phyloP scores from a whole-genome alignment of 2,113 vertebrate species.

The Ammodytes dubius region DNA sequence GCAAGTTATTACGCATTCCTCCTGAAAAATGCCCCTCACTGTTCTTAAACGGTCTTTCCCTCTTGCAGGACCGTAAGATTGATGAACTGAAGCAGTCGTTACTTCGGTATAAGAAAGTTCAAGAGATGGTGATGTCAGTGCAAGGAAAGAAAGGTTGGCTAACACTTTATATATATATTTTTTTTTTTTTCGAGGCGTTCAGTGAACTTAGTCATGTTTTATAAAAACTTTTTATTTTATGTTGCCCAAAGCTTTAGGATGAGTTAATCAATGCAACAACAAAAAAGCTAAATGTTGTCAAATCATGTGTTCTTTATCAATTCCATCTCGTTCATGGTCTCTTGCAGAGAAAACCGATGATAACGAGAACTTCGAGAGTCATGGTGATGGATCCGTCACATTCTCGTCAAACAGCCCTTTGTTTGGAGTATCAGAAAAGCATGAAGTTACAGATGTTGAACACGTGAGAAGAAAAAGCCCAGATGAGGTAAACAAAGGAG shows the following conservation, averaged over 20 bases:
- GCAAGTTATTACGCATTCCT: not conserved
- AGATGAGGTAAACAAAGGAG: slow-evolving; percentile 75
- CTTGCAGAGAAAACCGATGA: slow-evolving; percentile 85
- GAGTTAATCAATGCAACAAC: not conserved
- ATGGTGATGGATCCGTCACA: slow-evolving; percentile 82
- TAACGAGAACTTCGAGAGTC: slow-evolving; percentile 84
- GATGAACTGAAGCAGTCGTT: slow-evolving; percentile 95
- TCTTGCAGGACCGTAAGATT: slow-evolving; percentile 93
- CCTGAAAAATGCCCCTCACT: not conserved
- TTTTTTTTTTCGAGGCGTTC: no score
- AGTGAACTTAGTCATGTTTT: no score
- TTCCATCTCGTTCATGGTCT: not conserved
- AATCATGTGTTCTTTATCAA: not conserved
- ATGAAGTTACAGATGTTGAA: slow-evolving; percentile 74
- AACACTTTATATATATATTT: not conserved
- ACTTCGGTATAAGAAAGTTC: slow-evolving; percentile 94
- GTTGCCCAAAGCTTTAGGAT: no score
- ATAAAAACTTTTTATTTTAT: no score
- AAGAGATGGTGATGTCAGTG: slow-evolving; percentile 91
- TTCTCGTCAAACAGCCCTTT: slow-evolving; percentile 65
- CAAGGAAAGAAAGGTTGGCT: slow-evolving; percentile 92
- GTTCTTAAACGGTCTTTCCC: not conserved
- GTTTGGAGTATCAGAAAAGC: slow-evolving; percentile 84
- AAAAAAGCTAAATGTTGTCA: not conserved
- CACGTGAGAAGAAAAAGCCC: slow-evolving; percentile 62